Evolutionary conservation across 2,113 vertebrate species (phyloP).

Genomic region (Ibidorhyncha struthersii): DNA sequence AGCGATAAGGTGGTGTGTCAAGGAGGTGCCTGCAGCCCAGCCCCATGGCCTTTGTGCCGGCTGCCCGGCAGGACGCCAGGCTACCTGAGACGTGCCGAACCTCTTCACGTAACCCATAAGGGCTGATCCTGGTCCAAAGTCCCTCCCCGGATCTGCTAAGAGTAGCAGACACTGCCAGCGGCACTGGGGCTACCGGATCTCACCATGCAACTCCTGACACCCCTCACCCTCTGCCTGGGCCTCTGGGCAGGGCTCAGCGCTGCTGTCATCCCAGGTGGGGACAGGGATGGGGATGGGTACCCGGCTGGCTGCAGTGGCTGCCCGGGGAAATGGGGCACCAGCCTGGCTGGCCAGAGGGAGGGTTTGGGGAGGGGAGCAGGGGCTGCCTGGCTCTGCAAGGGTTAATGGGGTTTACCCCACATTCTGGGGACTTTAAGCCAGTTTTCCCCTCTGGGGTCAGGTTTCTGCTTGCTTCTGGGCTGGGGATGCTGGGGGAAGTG

Average conservation of each 20-base stretch:
- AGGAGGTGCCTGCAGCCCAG: neutral
- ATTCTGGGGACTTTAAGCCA: neutral
- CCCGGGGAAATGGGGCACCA: neutral
- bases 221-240: neutral
- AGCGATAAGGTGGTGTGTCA: neutral
- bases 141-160: neutral
- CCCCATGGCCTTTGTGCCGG: neutral
- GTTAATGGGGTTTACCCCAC: neutral
- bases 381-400: neutral
- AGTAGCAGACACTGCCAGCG: neutral
- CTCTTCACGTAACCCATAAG: neutral
- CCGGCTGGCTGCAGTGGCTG: neutral
- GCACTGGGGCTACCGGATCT: neutral
- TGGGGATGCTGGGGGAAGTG: neutral
- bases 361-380: neutral
- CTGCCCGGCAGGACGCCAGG: accelerated
- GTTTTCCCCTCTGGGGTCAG: neutral
- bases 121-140: slow-evolving; percentile 23
- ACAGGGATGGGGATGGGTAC: neutral
- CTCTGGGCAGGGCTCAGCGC: neutral
- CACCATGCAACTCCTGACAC: neutral
- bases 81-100: accelerated
- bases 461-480: neutral
- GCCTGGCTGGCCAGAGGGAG: neutral
- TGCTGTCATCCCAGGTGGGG: slow-evolving; percentile 30